These are phyloP conservation scores for Icerya purchasi DNA, from an alignment of 2,888 invertebrate species.

Conservation along the genomic window DNA sequence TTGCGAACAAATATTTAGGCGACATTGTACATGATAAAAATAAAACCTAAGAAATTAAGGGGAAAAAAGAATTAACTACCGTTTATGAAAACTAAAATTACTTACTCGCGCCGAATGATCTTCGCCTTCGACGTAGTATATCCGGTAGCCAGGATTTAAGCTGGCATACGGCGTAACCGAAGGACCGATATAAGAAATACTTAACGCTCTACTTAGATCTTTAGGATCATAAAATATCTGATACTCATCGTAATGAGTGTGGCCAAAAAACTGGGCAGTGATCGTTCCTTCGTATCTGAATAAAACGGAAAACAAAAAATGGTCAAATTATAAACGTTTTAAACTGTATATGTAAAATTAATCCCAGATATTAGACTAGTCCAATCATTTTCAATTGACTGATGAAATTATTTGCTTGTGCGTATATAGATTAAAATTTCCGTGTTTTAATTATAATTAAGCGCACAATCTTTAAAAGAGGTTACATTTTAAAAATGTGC, in stretches of 20 bases:
- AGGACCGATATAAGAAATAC: slow-evolving; percentile 78
- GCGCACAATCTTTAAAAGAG: too few species aligned
- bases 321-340: background rate
- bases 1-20: too few species aligned
- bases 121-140: slow-evolving; percentile 87
- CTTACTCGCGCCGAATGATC: slow-evolving; percentile 55
- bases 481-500: too few species aligned
- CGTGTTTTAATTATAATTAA: too few species aligned
- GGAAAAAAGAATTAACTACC: too few species aligned
- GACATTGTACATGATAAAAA: too few species aligned
- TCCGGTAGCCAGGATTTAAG: slow-evolving; percentile 83
- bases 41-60: too few species aligned
- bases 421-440: too few species aligned
- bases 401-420: too few species aligned
- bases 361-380: background rate
- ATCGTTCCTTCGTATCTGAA: slow-evolving; percentile 62
- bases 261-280: slow-evolving; percentile 78
- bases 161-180: slow-evolving; percentile 84
- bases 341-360: background rate
- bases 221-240: slow-evolving; percentile 76
- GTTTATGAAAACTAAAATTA: slow-evolving; percentile 13
- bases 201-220: slow-evolving; percentile 58
- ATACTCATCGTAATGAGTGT: slow-evolving; percentile 84
- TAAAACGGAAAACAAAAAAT: slow-evolving; percentile 7
- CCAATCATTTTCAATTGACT: too few species aligned